Evolutionary conservation across 2,113 vertebrate species (phyloP).

Genomic region (Aviceda subcristata): DNA sequence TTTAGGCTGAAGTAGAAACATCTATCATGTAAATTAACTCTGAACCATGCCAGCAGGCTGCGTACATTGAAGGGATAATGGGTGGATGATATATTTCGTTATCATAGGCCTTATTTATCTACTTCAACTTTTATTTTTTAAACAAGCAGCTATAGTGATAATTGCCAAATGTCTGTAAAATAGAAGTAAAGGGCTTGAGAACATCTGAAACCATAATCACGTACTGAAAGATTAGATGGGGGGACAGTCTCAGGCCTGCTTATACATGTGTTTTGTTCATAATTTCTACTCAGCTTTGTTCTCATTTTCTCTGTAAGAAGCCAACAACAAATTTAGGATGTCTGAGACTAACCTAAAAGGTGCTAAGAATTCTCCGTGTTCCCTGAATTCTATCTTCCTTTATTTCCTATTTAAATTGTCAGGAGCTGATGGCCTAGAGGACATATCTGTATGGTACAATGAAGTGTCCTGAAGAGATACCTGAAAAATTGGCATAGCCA

Average conservation of each 20-base stretch:
- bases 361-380: background rate
- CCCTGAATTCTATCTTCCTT: background rate
- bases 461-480: background rate
- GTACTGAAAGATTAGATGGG: background rate
- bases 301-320: background rate
- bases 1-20: slow-evolving; percentile 36
- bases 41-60: background rate
- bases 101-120: slow-evolving; percentile 38
- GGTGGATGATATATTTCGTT: slow-evolving; percentile 44
- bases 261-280: background rate
- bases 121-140: background rate
- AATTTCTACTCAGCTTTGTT: background rate
- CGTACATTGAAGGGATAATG: slow-evolving; percentile 37
- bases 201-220: background rate
- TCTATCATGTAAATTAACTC: slow-evolving; percentile 57
- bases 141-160: background rate
- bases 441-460: background rate
- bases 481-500: background rate
- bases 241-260: background rate
- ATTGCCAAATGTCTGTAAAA: background rate
- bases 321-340: background rate
- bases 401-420: background rate
- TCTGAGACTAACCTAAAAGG: background rate
- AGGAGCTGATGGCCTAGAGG: background rate
- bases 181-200: background rate